Base-by-base conservation (phyloP, 2,113 vertebrate genomes). In the Tamias sibiricus region DNA sequence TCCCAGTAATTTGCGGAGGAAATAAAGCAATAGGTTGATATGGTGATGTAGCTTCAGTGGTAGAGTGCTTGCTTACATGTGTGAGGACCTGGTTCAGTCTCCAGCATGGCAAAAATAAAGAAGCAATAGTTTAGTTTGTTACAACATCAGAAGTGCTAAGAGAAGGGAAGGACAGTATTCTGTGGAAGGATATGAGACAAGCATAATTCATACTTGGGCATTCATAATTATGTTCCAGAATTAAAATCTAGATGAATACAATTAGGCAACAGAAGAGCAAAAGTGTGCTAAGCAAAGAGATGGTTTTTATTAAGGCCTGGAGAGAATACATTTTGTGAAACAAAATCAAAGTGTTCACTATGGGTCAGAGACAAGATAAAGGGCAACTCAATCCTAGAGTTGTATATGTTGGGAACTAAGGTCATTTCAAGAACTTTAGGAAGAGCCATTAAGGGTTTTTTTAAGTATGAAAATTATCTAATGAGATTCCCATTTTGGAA, bases 401-500 rank as follows among this genome's bases (percentile, higher is more conserved):
- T 7, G 6, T 22, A 57, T 57, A 57, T 57, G 20, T 57, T 22
- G 54, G 54, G 54, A 57, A 57, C 28, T 75, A 69, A 35, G 71
- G 35, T 79, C 71, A 91, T 40, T 74, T 94, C 19, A 84, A 87
- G 28, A 93, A 90, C 20, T 47, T 83, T 49, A 86, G 75, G 84
- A 10, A 80, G 35, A 88, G 72, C 14, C 83, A 83, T 30, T 76
- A 47, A 88, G 54, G 30, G 72, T 40, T 57, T 57, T 24, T 79
- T 66, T 59, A 81, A 79, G 30, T 30, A 49, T 44, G 42, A 32
- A 89, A 89, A 68, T 28, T 4, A 85, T 44, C 47, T 59, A 32
- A 87, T 88, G 32, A 91, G 76, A 95, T 64, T 80, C 69, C 77
- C 47, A 81, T 89, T 89, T 89, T 68, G 68, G 62, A 94, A 40